These are phyloP conservation scores for Athalia circularis DNA, from an alignment of 2,888 invertebrate species.

Conservation along the genomic window DNA sequence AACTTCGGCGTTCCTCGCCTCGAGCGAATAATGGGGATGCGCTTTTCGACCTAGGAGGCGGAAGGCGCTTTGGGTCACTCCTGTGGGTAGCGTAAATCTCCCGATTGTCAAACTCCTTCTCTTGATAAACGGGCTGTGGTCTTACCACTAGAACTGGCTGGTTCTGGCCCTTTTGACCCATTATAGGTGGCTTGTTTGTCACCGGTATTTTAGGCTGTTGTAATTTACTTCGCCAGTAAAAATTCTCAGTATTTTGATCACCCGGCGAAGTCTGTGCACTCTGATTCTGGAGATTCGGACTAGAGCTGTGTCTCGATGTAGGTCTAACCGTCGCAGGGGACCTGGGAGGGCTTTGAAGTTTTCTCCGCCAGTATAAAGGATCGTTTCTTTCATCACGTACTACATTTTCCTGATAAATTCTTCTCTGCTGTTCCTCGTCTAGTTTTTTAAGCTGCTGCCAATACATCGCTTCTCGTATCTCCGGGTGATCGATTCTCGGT, in stretches of 20 bases:
- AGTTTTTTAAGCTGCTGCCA: conserved; percentile 83
- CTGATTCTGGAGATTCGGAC: conserved; percentile 56
- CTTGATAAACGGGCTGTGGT: conserved; percentile 66
- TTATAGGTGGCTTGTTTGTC: conserved; percentile 64
- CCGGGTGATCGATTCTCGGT: conserved; percentile 59
- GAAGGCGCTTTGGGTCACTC: conserved; percentile 47
- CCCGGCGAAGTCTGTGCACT: conserved; percentile 47
- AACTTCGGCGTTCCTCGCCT: conserved; percentile 69
- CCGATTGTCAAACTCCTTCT: conserved; percentile 49
- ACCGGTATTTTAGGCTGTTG: conserved; percentile 53
- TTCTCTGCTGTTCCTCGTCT: conserved; percentile 76
- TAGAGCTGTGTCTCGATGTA: conserved; percentile 54
- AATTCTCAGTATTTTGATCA: conserved; percentile 50
- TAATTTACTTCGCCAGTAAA: conserved; percentile 60
- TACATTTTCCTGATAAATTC: conserved; percentile 64
- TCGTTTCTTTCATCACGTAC: conserved; percentile 53
- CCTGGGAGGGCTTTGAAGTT: conserved; percentile 48
- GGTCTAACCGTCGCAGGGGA: conserved; percentile 45
- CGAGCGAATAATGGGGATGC: conserved; percentile 73
- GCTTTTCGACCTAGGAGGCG: conserved; percentile 72
- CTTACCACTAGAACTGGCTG: conserved; percentile 68
- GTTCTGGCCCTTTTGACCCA: conserved; percentile 65
- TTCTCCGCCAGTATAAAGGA: conserved; percentile 52
- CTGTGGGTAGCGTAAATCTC: conserved; percentile 44
- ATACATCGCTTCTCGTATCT: conserved; percentile 78